phyloP scores from a whole-genome alignment of 2,797 vertebrate species.

The Brachyalestes nurse region DNA sequence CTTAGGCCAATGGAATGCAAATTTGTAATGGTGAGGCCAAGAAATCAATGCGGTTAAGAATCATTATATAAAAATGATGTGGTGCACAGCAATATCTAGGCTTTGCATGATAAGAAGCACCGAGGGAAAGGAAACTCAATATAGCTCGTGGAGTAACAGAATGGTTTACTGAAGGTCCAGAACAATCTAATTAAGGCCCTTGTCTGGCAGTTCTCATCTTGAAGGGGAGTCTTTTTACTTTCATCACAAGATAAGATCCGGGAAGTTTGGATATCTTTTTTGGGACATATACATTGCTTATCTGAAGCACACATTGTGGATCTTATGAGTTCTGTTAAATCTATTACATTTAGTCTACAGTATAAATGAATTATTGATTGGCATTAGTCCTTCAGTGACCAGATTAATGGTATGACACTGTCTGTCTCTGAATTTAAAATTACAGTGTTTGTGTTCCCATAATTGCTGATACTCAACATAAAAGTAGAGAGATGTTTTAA shows the following conservation, averaged over 20 bases:
- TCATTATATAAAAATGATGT: not conserved
- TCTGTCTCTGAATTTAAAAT: not conserved
- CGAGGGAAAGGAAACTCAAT: not conserved
- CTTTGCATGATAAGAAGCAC: too few relatives aligned
- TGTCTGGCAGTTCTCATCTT: too few relatives aligned
- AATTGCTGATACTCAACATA: not conserved
- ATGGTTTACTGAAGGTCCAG: too few relatives aligned
- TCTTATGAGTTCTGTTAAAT: not conserved
- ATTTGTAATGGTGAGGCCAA: not conserved
- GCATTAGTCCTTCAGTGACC: not conserved
- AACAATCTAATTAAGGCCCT: too few relatives aligned
- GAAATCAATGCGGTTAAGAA: not conserved
- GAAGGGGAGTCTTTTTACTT: too few relatives aligned
- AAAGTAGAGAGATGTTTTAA: not conserved
- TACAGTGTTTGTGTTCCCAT: not conserved
- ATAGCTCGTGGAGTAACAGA: not conserved
- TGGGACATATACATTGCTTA: too few relatives aligned
- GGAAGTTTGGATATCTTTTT: too few relatives aligned
- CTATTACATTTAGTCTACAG: not conserved
- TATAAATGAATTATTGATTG: slow-evolving; percentile 8
- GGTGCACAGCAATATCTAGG: not conserved
- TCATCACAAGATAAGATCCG: too few relatives aligned
- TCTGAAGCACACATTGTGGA: too few relatives aligned
- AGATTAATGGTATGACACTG: not conserved
- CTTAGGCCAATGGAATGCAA: not conserved